A percentile compares a stretch with the other conserved stretches of the same genome.
Conservation (phyloP, 2,888 invertebrate species). For the Hyppa rectilinea region DNA sequence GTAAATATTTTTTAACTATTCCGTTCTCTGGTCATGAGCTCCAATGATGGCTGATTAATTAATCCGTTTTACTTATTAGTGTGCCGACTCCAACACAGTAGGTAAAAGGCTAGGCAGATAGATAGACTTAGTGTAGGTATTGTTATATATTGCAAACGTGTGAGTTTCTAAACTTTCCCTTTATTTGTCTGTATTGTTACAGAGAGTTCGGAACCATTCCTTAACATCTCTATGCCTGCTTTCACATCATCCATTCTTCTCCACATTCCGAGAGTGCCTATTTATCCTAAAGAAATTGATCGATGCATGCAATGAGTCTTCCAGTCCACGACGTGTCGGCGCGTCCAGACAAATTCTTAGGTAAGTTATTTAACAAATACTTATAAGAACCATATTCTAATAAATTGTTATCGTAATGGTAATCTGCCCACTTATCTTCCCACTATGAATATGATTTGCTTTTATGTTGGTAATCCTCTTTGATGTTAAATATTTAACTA, state of each 20-base stretch:
- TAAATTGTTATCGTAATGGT: no score
- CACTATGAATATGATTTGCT: background rate
- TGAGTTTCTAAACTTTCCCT: background rate
- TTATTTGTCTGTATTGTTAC: slow-evolving; percentile 78
- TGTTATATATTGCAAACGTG: no score
- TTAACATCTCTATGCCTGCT: slow-evolving; percentile 99
- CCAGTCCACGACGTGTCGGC: slow-evolving; percentile 96
- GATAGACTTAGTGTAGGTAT: no score
- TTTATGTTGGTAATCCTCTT: slow-evolving; percentile 14
- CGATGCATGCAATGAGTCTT: slow-evolving; percentile 99
- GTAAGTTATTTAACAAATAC: slow-evolving; percentile 83
- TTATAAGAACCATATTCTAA: no score
- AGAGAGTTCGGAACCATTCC: slow-evolving; percentile 97
- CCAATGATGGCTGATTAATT: background rate
- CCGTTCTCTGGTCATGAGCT: no score
- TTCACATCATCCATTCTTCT: slow-evolving; percentile 99
- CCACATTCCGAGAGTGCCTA: slow-evolving; percentile 99
- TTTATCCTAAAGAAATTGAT: slow-evolving; percentile 98
- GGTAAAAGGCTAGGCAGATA: no score
- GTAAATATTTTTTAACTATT: no score
- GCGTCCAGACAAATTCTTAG: slow-evolving; percentile 96
- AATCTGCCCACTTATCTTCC: no score
- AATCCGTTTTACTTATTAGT: background rate
- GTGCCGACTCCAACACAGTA: no score
- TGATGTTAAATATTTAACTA: slow-evolving; percentile 33